These are phyloP conservation scores for Sphecodes monilicornis DNA, from an alignment of 2,888 invertebrate genomes.

Conservation along the genomic window DNA sequence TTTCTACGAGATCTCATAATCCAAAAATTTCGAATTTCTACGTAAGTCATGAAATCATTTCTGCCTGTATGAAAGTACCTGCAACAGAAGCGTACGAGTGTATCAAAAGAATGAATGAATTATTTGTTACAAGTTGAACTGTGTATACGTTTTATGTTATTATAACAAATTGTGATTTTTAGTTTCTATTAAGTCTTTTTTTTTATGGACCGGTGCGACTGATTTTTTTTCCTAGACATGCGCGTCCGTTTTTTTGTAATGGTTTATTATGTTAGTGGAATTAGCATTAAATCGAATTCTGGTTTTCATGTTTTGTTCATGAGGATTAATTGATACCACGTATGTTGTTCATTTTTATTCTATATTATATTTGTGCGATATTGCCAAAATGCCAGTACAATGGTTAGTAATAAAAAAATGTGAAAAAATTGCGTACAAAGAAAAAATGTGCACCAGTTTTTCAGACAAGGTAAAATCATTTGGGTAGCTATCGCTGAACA, in stretches of 20 bases:
- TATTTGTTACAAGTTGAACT: conserved; percentile 40
- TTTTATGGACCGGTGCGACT: neutral
- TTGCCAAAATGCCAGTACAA: conserved; percentile 79
- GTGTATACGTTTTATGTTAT: neutral
- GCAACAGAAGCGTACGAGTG: conserved; percentile 48
- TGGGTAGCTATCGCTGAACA: conserved; percentile 52
- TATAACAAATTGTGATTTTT: neutral
- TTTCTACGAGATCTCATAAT: conserved; percentile 10
- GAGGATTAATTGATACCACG: conserved; percentile 52
- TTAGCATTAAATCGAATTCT: neutral
- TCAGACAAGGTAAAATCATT: conserved; percentile 56
- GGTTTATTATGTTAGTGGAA: neutral
- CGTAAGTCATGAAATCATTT: conserved; percentile 53
- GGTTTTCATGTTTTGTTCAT: neutral
- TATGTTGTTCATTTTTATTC: conserved; percentile 53
- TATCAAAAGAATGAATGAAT: conserved; percentile 46
- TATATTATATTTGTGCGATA: conserved; percentile 80
- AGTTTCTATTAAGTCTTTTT: neutral
- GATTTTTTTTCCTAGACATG: neutral
- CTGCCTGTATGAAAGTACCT: conserved; percentile 53
- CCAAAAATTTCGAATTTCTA: conserved; percentile 29
- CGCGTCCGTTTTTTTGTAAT: neutral
- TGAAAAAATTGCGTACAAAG: conserved; percentile 73
- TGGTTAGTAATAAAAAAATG: conserved; percentile 75
- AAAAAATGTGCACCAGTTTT: conserved; percentile 75